Base-by-base conservation (phyloP, 2,113 vertebrate species). In the Macrotus californicus region DNA sequence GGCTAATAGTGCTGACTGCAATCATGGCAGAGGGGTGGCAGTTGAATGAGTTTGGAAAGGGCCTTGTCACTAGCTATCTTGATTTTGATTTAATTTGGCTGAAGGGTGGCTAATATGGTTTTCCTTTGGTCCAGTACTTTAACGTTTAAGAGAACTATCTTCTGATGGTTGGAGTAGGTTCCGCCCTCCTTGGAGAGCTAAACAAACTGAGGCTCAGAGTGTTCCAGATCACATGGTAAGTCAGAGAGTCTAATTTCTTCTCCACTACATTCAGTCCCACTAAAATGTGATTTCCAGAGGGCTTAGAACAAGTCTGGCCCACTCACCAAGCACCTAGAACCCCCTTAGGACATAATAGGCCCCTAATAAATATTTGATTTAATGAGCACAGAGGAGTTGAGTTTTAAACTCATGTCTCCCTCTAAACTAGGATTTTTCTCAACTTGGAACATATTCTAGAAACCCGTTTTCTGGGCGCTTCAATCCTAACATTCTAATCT, bases 11-110 rank as follows among this genome's bases (percentile, higher is more conserved):
- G 73, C 66, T 83, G 67, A 79, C 18, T 41, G 1, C 36, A 76
- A 94, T 76, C 81, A 93, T 75, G 94, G 75, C 70, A 0, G 24
- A 43, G 43, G 75, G 95, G 85, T 97, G 76, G 89, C 95, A 95
- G 84, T 50, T 66, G 50, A 69, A 96, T 52, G 59, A 48, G 66
- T 96, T 97, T 39, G 19, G 92, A 97, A 96, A 94, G 48, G 48
- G 13, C 8, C 94, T 41, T 93, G 34, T 34, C 73, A 46, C 54
- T 95, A 89, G 91, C 94, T 61, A 48, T 67, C 18, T 29, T 52
- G 83, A 75, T 64, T 80, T 61, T 41, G 48, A 89, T 92, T 91
- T 84, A 61, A 77, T 50, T 69, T 92, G 84, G n/a, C 19, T 7
- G 87, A 64, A 84, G 85, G 61, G 36, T 48, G 66, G 46, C 22